Evolutionary conservation across 2,797 vertebrate species (phyloP).

Genomic region (Eulemur albifrons): DNA sequence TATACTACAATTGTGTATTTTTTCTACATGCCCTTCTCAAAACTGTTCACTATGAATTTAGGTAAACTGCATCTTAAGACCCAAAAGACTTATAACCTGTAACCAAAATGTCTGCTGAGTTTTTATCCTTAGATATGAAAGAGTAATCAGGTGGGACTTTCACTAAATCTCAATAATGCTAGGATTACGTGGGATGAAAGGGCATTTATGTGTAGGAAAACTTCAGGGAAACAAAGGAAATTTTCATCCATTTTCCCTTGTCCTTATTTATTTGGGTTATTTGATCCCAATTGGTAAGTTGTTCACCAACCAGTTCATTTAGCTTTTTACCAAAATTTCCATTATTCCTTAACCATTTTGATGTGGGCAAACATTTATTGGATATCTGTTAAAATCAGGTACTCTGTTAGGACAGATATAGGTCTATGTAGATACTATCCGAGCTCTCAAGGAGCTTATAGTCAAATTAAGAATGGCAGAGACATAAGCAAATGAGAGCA

Average conservation of each 20-base stretch:
- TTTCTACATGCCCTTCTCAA: background rate
- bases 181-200: background rate
- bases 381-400: background rate
- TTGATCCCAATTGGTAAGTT: background rate
- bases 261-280: background rate
- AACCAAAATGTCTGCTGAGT: background rate
- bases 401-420: background rate
- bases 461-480: background rate
- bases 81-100: slow-evolving; percentile 5
- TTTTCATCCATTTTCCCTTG: background rate
- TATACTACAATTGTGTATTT: background rate
- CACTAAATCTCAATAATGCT: background rate
- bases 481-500: background rate
- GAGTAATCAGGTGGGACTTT: background rate
- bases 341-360: background rate
- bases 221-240: background rate
- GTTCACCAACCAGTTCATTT: background rate
- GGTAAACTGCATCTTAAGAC: background rate
- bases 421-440: background rate
- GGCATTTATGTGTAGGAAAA: background rate
- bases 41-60: slow-evolving; percentile 22
- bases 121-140: background rate
- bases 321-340: background rate
- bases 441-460: background rate
- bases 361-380: background rate